Conservation (phyloP, 2,888 invertebrate genomes). For the Orgyia antiqua region DNA sequence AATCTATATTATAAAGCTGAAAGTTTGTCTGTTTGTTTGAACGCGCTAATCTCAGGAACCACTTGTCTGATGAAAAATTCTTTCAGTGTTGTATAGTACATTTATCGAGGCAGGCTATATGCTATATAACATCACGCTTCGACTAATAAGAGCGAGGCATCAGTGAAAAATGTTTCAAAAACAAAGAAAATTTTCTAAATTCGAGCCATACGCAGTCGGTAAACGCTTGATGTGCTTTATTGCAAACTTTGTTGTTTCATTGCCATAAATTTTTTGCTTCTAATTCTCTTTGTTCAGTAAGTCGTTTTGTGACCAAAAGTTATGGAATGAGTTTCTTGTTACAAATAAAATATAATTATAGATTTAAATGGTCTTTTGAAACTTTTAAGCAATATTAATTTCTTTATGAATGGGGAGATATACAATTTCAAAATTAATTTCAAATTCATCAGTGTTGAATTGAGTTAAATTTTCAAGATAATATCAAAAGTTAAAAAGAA, state of each 20-base stretch:
- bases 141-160: too few species aligned
- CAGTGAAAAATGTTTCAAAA: too few species aligned
- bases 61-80: neutral
- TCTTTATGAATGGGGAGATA: constrained; percentile 51
- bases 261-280: constrained; percentile 74
- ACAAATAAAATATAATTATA: constrained; percentile 72
- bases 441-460: too few species aligned
- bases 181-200: too few species aligned
- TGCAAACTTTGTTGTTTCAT: constrained; percentile 68
- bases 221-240: too few species aligned
- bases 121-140: too few species aligned
- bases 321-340: constrained; percentile 66
- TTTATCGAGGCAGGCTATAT: too few species aligned
- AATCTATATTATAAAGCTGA: neutral
- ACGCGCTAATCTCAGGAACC: neutral
- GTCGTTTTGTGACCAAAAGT: constrained; percentile 74
- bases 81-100: too few species aligned
- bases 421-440: too few species aligned
- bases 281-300: constrained; percentile 74
- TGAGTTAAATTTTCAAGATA: too few species aligned
- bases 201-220: too few species aligned
- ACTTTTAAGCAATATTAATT: constrained; percentile 58
- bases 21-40: neutral
- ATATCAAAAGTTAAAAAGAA: too few species aligned
- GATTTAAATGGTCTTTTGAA: constrained; percentile 58